A percentile compares a stretch with the other conserved stretches of the same genome.
phyloP scores from a whole-genome alignment of 2,888 invertebrate genomes.

The Anorthoa munda region DNA sequence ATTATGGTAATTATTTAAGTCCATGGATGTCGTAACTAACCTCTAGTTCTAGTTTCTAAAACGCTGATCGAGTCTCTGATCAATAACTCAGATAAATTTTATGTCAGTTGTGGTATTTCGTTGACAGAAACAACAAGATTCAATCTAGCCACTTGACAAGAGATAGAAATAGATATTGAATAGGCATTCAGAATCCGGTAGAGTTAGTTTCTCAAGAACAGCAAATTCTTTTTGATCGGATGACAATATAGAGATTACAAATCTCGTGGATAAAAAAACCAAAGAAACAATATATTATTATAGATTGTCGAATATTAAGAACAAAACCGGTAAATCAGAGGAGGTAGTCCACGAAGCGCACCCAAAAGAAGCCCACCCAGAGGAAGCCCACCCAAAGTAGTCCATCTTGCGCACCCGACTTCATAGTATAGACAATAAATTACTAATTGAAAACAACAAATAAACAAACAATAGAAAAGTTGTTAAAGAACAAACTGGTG shows the following conservation, averaged over 20 bases:
- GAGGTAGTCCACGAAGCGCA: too few relatives aligned
- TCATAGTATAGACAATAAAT: too few relatives aligned
- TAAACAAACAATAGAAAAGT: too few relatives aligned
- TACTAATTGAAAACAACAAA: too few relatives aligned
- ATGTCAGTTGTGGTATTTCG: slow-evolving; percentile 17
- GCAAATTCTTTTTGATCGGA: background rate
- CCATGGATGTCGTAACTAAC: background rate
- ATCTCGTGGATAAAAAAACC: background rate
- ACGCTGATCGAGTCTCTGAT: background rate
- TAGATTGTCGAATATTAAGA: background rate
- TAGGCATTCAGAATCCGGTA: background rate
- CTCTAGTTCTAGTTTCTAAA: background rate
- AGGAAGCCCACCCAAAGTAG: too few relatives aligned
- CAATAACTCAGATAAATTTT: slow-evolving; percentile 14
- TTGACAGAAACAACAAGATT: slow-evolving; percentile 26
- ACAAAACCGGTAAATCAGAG: background rate
- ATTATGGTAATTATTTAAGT: background rate
- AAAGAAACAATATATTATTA: background rate
- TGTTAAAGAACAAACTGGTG: background rate
- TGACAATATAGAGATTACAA: background rate
- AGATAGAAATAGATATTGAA: slow-evolving; percentile 15
- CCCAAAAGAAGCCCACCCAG: too few relatives aligned
- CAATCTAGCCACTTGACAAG: slow-evolving; percentile 34
- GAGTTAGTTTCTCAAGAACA: background rate
- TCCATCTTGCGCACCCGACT: too few relatives aligned